Evolutionary conservation across 2,113 vertebrate species (phyloP).

Genomic region (Stercorarius parasiticus): DNA sequence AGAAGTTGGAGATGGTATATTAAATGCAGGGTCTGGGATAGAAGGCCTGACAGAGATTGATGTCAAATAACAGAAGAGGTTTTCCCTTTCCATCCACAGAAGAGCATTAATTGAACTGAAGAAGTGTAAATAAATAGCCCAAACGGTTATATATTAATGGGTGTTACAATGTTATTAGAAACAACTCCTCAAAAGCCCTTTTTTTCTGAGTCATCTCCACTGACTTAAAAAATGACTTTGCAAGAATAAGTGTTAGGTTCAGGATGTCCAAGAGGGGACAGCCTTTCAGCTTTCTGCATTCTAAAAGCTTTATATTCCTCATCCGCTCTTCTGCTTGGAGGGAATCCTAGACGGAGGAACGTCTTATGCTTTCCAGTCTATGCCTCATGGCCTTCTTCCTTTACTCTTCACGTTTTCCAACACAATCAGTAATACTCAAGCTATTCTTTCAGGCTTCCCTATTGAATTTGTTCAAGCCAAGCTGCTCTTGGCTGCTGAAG

Average conservation of each 20-base stretch:
- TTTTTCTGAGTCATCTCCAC: background rate
- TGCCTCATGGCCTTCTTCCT: background rate
- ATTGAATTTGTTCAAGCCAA: background rate
- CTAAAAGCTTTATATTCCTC: slow-evolving; percentile 17
- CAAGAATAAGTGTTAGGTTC: background rate
- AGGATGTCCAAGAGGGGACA: background rate
- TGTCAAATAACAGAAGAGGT: background rate
- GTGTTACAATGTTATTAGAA: background rate
- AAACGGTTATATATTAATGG: background rate
- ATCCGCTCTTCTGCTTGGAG: background rate
- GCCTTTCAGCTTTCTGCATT: background rate
- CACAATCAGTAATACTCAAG: background rate
- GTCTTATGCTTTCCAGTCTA: background rate
- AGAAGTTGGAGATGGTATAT: background rate
- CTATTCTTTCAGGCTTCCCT: background rate
- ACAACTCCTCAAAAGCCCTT: background rate
- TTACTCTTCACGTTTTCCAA: background rate
- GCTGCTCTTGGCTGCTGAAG: background rate
- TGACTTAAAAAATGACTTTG: background rate
- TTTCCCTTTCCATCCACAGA: background rate
- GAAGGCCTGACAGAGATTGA: background rate
- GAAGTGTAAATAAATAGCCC: background rate
- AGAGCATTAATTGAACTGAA: background rate
- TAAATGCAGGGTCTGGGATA: background rate
- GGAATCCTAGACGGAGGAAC: background rate